phyloP scores from a whole-genome alignment of 2,113 vertebrate genomes.

The Cottus gobio region DNA sequence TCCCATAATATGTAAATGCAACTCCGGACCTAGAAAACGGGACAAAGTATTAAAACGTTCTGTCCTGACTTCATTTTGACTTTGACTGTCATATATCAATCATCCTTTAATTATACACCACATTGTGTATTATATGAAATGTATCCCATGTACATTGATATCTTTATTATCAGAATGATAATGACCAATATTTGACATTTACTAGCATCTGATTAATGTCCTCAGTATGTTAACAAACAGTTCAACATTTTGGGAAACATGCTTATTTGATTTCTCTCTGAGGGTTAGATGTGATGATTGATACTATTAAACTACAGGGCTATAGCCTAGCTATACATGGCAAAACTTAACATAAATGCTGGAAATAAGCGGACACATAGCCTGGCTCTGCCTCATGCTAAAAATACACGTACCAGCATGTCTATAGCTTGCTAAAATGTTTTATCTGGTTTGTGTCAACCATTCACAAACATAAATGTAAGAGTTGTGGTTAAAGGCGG shows the following conservation, averaged over 20 bases:
- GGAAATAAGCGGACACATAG: neutral
- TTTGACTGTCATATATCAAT: neutral
- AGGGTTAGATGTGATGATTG: neutral
- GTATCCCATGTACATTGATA: neutral
- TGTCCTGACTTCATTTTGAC: neutral
- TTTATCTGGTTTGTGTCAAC: neutral
- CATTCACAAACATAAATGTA: neutral
- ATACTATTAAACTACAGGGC: neutral
- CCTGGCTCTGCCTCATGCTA: neutral
- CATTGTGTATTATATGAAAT: neutral
- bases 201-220: neutral
- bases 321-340: neutral
- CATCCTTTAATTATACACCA: neutral
- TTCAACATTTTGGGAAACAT: neutral
- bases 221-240: neutral
- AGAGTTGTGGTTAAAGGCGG: neutral
- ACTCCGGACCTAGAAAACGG: constrained; percentile 79
- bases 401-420: neutral
- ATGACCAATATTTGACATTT: neutral
- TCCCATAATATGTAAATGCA: constrained; percentile 84
- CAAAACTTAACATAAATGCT: neutral
- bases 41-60: neutral
- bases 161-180: neutral
- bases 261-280: neutral
- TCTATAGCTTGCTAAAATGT: constrained; percentile 1